phyloP scores from a whole-genome alignment of 1,140 invertebrate species.

The Diprion similis region DNA sequence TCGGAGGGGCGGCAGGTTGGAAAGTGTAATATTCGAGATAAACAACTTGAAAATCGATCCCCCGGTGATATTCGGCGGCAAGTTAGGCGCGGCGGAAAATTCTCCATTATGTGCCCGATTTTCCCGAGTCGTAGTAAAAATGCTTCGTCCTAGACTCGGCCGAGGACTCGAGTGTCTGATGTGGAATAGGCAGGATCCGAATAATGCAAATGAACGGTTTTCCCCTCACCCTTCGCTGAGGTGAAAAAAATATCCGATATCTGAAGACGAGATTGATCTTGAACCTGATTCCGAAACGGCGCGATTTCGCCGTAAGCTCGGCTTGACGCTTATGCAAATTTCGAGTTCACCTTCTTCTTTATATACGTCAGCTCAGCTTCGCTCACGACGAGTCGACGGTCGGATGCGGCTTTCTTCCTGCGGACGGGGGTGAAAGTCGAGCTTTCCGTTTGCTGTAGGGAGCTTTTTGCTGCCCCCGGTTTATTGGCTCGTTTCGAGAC shows the following conservation, averaged over 20 bases:
- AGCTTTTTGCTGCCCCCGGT: neutral
- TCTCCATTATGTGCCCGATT: too few relatives aligned
- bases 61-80: too few relatives aligned
- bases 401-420: too few relatives aligned
- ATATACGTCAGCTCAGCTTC: neutral
- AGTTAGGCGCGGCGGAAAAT: too few relatives aligned
- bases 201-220: neutral
- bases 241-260: neutral
- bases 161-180: too few relatives aligned
- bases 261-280: neutral
- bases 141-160: too few relatives aligned
- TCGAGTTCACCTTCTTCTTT: constrained; percentile 16
- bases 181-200: neutral
- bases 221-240: neutral
- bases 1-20: too few relatives aligned
- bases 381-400: neutral
- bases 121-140: too few relatives aligned
- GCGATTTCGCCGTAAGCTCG: constrained; percentile 12
- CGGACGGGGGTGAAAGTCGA: neutral
- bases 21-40: too few relatives aligned
- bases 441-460: neutral
- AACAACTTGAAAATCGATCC: too few relatives aligned
- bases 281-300: neutral
- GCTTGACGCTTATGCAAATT: constrained; percentile 46
- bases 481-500: constrained; percentile 7